These are phyloP conservation scores for Sisyra nigra DNA, from an alignment of 2,888 invertebrate genomes.

Conservation along the genomic window DNA sequence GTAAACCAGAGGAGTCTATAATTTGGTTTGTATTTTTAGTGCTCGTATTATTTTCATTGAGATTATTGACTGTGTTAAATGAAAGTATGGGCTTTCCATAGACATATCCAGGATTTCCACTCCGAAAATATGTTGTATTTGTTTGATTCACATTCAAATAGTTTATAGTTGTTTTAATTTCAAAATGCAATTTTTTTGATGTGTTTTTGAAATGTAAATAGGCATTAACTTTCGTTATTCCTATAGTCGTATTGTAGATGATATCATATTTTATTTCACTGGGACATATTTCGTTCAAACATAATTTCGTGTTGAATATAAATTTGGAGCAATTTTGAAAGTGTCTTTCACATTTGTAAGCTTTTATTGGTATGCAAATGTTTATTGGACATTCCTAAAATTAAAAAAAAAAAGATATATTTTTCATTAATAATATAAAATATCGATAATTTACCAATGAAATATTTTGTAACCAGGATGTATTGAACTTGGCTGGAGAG, in stretches of 20 bases:
- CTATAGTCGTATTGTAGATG: conserved; percentile 27
- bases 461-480: conserved; percentile 16
- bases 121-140: conserved; percentile 25
- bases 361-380: conserved; percentile 20
- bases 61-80: conserved; percentile 19
- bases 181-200: neutral
- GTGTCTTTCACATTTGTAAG: conserved; percentile 19
- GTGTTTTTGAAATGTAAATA: conserved; percentile 12
- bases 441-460: conserved; percentile 17
- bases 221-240: conserved; percentile 24
- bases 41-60: conserved; percentile 16
- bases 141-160: conserved; percentile 10
- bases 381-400: conserved; percentile 23
- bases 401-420: conserved; percentile 9
- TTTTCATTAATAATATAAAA: too few species aligned
- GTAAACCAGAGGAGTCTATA: conserved; percentile 19
- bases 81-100: conserved; percentile 42
- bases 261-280: conserved; percentile 24
- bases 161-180: conserved; percentile 8
- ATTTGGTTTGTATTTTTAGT: conserved; percentile 6
- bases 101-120: conserved; percentile 67
- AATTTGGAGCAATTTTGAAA: conserved; percentile 17
- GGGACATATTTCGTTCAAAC: conserved; percentile 16
- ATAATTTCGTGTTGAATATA: conserved; percentile 11
- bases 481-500: conserved; percentile 18